Conservation (phyloP, 1,140 invertebrate species). For the Drosophila sp. region DNA sequence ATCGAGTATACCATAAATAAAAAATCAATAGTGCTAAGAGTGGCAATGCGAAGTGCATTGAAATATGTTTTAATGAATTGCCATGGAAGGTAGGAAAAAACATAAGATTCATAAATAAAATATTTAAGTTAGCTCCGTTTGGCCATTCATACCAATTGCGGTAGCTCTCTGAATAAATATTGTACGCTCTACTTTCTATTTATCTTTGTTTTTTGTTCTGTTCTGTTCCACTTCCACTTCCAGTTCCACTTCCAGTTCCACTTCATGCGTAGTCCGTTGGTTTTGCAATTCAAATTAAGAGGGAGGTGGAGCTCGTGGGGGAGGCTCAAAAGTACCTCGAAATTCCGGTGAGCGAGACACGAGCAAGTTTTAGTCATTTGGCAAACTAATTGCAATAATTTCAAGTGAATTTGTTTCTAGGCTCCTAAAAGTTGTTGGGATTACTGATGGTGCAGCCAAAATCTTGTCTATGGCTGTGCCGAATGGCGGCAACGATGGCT, state of each 20-base stretch:
- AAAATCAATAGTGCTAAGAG: neutral
- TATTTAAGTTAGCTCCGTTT: neutral
- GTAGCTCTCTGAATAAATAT: neutral
- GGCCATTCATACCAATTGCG: neutral
- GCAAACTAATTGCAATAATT: conserved; percentile 36
- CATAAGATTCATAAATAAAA: neutral
- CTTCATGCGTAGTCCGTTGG: neutral
- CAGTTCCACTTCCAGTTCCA: conserved; percentile 1
- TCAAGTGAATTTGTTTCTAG: conserved; percentile 22
- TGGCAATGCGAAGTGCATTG: neutral
- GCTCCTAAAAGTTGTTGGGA: conserved; percentile 19
- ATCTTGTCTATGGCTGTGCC: neutral
- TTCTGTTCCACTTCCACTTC: neutral
- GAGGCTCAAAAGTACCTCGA: neutral
- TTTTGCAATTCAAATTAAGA: conserved; percentile 3
- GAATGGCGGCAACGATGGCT: neutral
- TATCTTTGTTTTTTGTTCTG: conserved; percentile 2
- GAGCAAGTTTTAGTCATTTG: conserved; percentile 14
- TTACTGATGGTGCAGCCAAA: conserved; percentile 19
- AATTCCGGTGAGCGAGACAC: conserved; percentile 1
- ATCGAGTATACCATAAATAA: no score
- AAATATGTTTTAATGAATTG: neutral
- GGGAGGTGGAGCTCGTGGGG: neutral
- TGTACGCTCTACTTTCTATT: neutral
- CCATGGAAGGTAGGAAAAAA: neutral